Base-by-base conservation (phyloP, 2,888 invertebrate genomes). In the Caenorhabditis sulstoni region DNA sequence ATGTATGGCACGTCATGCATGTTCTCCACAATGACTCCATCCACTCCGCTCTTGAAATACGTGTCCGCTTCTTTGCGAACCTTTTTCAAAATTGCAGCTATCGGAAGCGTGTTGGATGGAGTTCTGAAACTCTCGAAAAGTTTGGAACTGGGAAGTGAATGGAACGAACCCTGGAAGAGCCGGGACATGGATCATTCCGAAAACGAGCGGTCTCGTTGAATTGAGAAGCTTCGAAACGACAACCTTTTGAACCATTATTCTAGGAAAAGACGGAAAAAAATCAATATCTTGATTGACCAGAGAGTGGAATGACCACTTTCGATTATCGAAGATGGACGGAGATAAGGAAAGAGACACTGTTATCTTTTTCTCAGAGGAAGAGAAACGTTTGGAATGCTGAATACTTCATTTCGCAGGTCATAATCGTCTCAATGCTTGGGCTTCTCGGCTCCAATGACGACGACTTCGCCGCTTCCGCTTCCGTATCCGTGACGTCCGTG, bases 111-210 rank as follows among this genome's bases (percentile, higher is more conserved):
- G 47, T 79, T 74, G 3, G 55, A 61, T 11, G 88, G 88, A 0
- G 87, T 86, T 61, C 87, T 87, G 53, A 64, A 82, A 61, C 3
- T n/a, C 20, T 53, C 12, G 16, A 53, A 67, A 49, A 12, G 12
- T 57, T 22, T 16, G 8, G 55, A 49, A 64, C 62, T 23, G 23
- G 47, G 35, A n/a, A n/a, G 9, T 5, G 37, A 76, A 9, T n/a
- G n/a, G 39, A 16, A 45, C 41, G 41, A 23, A 81, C 81, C 82
- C 81, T 2, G 80, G 76, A 12, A 83, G 62, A 23, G 88, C 87
- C 0, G 86, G 88, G 9, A 88, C 85, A 65, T 88, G 88, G 41
- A 88, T 86, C 88, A 88, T 88, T 35, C 86, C 88, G 66, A 88
- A 85, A 12, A 87, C 70, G 12, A 85, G 74, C 1, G 87, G 88